Conservation (phyloP, 2,797 vertebrate genomes). For the Pogonophryne albipinna region DNA sequence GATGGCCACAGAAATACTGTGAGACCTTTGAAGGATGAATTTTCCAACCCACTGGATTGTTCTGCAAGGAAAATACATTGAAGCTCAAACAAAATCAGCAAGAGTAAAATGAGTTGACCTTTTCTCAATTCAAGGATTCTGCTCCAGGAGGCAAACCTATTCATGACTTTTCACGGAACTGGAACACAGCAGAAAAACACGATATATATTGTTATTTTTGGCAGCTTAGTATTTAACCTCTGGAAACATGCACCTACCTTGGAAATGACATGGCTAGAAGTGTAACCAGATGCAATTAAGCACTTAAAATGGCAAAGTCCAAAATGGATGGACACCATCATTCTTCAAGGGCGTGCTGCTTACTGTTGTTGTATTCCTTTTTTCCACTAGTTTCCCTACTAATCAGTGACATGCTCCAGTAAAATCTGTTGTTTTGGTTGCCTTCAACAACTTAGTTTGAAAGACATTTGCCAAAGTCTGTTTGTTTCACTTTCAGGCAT, state of each 20-base stretch:
- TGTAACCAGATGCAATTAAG: slow-evolving; percentile 5
- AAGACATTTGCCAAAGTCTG: slow-evolving; percentile 27
- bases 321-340: slow-evolving; percentile 37
- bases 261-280: slow-evolving; percentile 6
- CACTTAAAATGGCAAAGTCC: neutral
- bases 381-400: neutral
- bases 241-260: neutral
- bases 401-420: slow-evolving; percentile 33
- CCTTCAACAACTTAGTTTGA: slow-evolving; percentile 22
- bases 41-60: slow-evolving; percentile 65
- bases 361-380: neutral
- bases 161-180: slow-evolving; percentile 31
- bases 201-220: slow-evolving; percentile 23
- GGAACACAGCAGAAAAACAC: slow-evolving; percentile 12
- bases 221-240: slow-evolving; percentile 35
- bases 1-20: slow-evolving; percentile 48
- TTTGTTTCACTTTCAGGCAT: slow-evolving; percentile 22
- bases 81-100: slow-evolving; percentile 58
- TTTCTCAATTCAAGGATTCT: slow-evolving; percentile 60
- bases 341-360: slow-evolving; percentile 17
- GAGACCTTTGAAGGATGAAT: slow-evolving; percentile 61
- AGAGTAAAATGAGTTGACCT: slow-evolving; percentile 64
- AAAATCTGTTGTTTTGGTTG: slow-evolving; percentile 23
- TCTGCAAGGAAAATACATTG: slow-evolving; percentile 53
- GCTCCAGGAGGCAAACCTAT: slow-evolving; percentile 32